phyloP scores from a whole-genome alignment of 2,888 invertebrate species.

The Acleris literana region DNA sequence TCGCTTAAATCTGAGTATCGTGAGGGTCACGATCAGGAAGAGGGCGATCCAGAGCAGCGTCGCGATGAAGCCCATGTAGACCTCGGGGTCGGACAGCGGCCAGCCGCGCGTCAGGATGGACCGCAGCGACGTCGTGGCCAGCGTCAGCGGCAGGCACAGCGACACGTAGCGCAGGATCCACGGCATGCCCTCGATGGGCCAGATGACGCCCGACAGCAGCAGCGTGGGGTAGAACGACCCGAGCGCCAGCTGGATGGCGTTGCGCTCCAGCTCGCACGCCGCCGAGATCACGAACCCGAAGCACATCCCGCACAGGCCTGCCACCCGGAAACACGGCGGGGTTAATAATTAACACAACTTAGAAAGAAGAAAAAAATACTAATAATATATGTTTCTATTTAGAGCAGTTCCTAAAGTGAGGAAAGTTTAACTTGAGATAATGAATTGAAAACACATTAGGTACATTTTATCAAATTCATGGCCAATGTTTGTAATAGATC shows the following conservation, averaged over 20 bases:
- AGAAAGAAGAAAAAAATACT: not conserved
- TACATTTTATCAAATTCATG: too few species aligned
- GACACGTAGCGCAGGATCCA: slow-evolving; percentile 91
- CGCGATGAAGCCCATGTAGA: slow-evolving; percentile 94
- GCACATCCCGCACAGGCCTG: slow-evolving; percentile 96
- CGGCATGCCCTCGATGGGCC: slow-evolving; percentile 99
- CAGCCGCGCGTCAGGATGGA: slow-evolving; percentile 95
- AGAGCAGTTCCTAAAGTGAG: too few species aligned
- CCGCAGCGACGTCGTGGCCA: slow-evolving; percentile 95
- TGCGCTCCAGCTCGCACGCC: slow-evolving; percentile 94
- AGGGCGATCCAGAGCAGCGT: slow-evolving; percentile 93
- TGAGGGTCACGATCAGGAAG: slow-evolving; percentile 90
- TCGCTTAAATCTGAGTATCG: slow-evolving; percentile 91
- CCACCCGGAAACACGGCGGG: not conserved
- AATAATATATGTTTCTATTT: too few species aligned
- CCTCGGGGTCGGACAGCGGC: slow-evolving; percentile 90
- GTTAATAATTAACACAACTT: not conserved
- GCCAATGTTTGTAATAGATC: too few species aligned
- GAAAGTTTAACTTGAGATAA: too few species aligned
- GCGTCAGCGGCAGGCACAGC: slow-evolving; percentile 92
- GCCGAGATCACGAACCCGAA: slow-evolving; percentile 97
- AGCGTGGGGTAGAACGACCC: slow-evolving; percentile 98
- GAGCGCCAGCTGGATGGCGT: slow-evolving; percentile 95
- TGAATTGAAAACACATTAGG: too few species aligned
- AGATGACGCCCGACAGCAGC: slow-evolving; percentile 95